Conservation (phyloP, 1,140 invertebrate species). For the Drosophila burlai region DNA sequence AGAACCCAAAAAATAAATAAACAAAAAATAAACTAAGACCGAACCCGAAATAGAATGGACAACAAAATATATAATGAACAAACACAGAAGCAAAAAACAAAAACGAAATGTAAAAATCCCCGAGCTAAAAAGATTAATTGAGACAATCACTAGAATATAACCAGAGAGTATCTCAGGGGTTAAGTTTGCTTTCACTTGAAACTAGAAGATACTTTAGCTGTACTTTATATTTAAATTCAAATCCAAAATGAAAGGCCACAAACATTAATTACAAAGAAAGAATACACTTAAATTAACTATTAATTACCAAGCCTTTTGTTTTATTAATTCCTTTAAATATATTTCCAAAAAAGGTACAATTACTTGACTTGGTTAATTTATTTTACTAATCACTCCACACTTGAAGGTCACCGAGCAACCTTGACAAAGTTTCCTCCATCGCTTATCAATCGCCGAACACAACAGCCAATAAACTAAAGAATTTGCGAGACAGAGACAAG, state of each 20-base stretch:
- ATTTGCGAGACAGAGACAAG: conserved; percentile 15
- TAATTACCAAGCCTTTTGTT: background rate
- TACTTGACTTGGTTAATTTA: background rate
- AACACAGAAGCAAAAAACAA: background rate
- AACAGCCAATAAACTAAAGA: conserved; percentile 15
- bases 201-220: background rate
- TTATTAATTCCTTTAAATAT: background rate
- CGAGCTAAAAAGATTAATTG: conserved; percentile 28
- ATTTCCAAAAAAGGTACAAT: background rate
- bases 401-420: conserved; percentile 31
- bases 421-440: conserved; percentile 32
- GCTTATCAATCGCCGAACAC: conserved; percentile 21
- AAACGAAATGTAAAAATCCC: conserved; percentile 22
- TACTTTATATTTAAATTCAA: background rate
- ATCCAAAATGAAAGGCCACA: background rate
- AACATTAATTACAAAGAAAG: background rate
- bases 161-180: background rate
- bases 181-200: conserved; percentile 27
- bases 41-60: conserved; percentile 37
- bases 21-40: conserved; percentile 10
- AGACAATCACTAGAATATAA: conserved; percentile 2
- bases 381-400: conserved; percentile 5
- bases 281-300: background rate
- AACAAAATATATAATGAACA: conserved; percentile 12
- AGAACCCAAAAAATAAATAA: conserved; percentile 19